phyloP scores from a whole-genome alignment of 2,113 vertebrate genomes.

The Phaethon lepturus region DNA sequence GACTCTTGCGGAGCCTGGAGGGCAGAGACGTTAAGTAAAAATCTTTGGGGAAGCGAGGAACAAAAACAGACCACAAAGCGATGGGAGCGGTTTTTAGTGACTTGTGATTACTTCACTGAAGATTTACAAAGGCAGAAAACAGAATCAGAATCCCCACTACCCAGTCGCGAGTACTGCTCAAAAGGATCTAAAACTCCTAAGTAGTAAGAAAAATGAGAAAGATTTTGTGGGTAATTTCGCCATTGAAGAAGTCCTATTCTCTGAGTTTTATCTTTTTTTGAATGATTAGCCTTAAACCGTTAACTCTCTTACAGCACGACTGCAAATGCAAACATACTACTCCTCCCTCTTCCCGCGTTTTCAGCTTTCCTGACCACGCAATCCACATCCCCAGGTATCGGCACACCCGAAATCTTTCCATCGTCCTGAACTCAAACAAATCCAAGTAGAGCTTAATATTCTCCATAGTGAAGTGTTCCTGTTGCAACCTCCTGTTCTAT shows the following conservation, averaged over 20 bases:
- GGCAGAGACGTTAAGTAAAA: background rate
- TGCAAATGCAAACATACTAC: background rate
- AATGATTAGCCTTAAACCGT: background rate
- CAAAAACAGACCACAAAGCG: background rate
- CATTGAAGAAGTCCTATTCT: background rate
- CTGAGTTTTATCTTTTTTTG: background rate
- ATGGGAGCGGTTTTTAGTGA: background rate
- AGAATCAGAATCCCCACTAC: background rate
- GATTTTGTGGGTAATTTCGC: background rate
- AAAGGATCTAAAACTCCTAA: background rate
- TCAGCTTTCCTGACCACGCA: background rate
- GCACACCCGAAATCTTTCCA: background rate
- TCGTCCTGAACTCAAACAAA: background rate
- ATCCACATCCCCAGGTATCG: background rate
- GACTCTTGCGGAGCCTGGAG: background rate
- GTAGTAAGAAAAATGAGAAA: background rate
- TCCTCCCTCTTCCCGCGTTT: rapidly evolving
- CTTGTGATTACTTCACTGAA: background rate
- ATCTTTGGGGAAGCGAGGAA: background rate
- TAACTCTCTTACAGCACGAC: background rate
- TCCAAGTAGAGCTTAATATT: background rate
- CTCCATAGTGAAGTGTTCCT: background rate
- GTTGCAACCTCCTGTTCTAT: background rate
- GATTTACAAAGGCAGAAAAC: background rate
- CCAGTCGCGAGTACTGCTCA: rapidly evolving